Conservation (phyloP, 2,113 vertebrate species). For the Burhinus oedicnemus region DNA sequence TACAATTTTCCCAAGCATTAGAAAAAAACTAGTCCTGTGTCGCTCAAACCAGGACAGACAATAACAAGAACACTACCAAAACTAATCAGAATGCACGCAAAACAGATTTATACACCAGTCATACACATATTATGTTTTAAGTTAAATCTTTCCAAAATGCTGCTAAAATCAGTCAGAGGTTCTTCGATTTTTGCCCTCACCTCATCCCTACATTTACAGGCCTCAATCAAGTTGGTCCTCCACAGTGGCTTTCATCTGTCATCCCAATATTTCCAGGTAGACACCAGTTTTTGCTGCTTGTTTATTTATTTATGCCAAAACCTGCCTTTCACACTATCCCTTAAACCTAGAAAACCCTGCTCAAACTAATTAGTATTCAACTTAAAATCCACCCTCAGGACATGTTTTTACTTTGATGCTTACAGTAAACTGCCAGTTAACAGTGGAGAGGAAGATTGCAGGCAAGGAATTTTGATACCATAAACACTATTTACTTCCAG, state of each 20-base stretch:
- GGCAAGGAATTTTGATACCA: neutral
- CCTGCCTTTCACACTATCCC: neutral
- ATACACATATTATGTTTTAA: neutral
- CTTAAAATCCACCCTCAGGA: neutral
- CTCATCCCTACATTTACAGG: neutral
- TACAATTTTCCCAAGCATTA: no score
- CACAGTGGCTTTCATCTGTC: neutral
- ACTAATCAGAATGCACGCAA: neutral
- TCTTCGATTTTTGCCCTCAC: neutral
- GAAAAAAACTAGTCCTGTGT: no score
- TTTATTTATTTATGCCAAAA: neutral
- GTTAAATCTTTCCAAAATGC: neutral
- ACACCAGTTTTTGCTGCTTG: neutral
- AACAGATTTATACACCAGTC: neutral
- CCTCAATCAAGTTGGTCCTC: neutral
- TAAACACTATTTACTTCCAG: slow-evolving; percentile 14
- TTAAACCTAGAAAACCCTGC: neutral
- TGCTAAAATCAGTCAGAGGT: neutral
- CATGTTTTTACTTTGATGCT: neutral
- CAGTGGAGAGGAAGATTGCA: neutral
- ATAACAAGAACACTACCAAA: neutral
- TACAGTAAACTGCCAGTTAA: neutral
- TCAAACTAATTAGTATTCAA: neutral
- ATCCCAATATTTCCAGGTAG: neutral
- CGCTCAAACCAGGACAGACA: no score